phyloP scores from a whole-genome alignment of 2,113 vertebrate genomes.

The Psettodes erumei region DNA sequence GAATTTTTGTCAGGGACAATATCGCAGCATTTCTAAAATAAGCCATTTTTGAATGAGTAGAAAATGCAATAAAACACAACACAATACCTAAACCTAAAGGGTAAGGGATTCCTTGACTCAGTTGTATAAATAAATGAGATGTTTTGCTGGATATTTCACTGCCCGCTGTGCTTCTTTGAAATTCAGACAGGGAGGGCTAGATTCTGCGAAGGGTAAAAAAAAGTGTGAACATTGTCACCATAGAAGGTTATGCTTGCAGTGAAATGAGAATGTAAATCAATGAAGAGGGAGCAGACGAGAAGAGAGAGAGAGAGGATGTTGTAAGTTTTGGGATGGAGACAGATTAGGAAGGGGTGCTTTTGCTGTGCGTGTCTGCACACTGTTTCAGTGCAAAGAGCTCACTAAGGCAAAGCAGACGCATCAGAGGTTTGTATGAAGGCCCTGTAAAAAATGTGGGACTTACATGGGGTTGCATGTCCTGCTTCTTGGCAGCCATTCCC shows the following conservation, averaged over 20 bases:
- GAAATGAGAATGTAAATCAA: constrained; percentile 63
- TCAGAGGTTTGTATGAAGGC: constrained; percentile 38
- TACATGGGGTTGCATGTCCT: constrained; percentile 32
- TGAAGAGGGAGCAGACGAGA: constrained; percentile 9
- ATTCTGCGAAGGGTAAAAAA: constrained; percentile 26
- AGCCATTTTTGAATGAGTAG: constrained; percentile 8
- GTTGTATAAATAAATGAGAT: constrained; percentile 26
- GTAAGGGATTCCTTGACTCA: constrained; percentile 24
- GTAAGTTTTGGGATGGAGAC: constrained; percentile 52
- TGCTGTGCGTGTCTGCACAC: constrained; percentile 47
- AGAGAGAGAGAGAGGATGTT: constrained; percentile 47
- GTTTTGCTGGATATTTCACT: constrained; percentile 25
- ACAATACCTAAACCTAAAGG: constrained; percentile 19
- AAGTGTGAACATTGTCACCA: constrained; percentile 50
- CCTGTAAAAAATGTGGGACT: constrained; percentile 49
- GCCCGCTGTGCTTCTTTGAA: constrained; percentile 39
- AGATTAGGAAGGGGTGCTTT: constrained; percentile 26
- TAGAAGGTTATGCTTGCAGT: constrained; percentile 62
- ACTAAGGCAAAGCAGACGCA: constrained; percentile 27
- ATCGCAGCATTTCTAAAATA: background rate
- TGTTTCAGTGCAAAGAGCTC: constrained; percentile 35
- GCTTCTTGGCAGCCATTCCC: constrained; percentile 19
- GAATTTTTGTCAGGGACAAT: background rate
- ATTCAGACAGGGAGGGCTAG: constrained; percentile 13
- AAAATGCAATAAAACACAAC: constrained; percentile 31